Conservation (phyloP, 1,140 invertebrate species). For the Drosophila melanogaster region DNA sequence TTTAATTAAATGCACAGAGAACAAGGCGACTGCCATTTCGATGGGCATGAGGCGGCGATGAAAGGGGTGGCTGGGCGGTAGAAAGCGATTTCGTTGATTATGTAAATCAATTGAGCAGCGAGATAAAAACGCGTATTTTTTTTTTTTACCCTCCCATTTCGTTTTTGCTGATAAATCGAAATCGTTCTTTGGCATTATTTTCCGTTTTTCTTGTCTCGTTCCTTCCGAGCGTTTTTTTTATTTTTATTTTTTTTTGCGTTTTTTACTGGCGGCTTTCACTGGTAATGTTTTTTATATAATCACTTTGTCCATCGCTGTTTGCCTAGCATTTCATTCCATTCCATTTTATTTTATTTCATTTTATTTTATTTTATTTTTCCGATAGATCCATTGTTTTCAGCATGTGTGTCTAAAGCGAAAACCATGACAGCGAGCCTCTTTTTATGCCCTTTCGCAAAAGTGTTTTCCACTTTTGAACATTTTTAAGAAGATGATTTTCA, state of each 20-base stretch:
- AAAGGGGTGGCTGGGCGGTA: constrained; percentile 16
- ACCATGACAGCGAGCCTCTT: constrained; percentile 56
- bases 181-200: constrained; percentile 71
- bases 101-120: constrained; percentile 77
- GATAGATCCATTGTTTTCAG: constrained; percentile 41
- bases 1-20: constrained; percentile 77
- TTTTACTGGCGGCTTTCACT: constrained; percentile 44
- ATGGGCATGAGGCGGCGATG: not conserved
- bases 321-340: constrained; percentile 55
- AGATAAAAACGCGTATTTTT: constrained; percentile 64
- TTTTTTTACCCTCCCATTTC: constrained; percentile 20
- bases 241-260: too few relatives aligned
- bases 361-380: constrained; percentile 34
- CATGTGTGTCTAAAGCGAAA: constrained; percentile 35
- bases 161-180: constrained; percentile 74
- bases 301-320: constrained; percentile 53
- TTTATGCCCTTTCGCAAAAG: constrained; percentile 29
- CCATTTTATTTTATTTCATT: constrained; percentile 40
- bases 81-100: constrained; percentile 74
- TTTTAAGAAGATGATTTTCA: not conserved
- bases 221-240: constrained; percentile 22
- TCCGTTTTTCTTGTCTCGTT: constrained; percentile 44
- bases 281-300: constrained; percentile 62
- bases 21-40: constrained; percentile 23
- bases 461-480: not conserved